Evolutionary conservation across 2,113 vertebrate species (phyloP), one percentile per base, ranked within the genome.

Genomic region (Crotalus viridis): DNA sequence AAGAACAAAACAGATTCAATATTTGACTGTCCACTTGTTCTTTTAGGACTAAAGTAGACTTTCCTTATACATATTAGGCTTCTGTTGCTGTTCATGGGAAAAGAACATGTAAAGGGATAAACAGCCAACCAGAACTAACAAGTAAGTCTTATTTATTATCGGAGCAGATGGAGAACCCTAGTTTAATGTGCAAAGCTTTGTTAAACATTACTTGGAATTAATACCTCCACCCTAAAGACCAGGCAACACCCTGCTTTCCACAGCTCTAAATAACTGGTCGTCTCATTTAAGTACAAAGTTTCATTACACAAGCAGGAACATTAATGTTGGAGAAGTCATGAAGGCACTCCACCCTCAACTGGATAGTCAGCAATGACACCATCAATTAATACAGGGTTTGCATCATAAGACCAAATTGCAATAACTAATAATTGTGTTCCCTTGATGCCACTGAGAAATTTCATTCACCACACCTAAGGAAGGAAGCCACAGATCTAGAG

Each of bases 401-500:
- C 95, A 93, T 94, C 89, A 88, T 3, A 81, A 1, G 0, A 95
- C 55, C 0, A 3, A 94, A 95, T 96, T 94, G 95, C 95, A 97
- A 94, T 91, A 94, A 2, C 59, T 88, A 92, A 92, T 92, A 86
- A 92, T 57, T 57, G 64, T 94, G 93, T 95, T 96, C 95, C 94
- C 95, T 95, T 96, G 95, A 91, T 56, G 91, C 89, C 95, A 91
- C 94, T 97, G 91, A 94, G 92, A 95, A 93, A 3, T 93, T 85
- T 52, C 57, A 95, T 91, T 93, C 93, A 94, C 96, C 96, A 95
- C 97, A 95, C 97, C 96, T 96, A 95, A 3, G 93, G 88, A 96
- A 96, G 94, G 96, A 97, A 97, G 94, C 57, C 91, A 92, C 54
- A 22, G 39, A 6, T 55, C 52, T 85, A 94, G 74, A 0, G 43